Evolutionary conservation across 2,113 vertebrate species (phyloP), one percentile per base, ranked within the genome.

Genomic region (Panthera uncia): DNA sequence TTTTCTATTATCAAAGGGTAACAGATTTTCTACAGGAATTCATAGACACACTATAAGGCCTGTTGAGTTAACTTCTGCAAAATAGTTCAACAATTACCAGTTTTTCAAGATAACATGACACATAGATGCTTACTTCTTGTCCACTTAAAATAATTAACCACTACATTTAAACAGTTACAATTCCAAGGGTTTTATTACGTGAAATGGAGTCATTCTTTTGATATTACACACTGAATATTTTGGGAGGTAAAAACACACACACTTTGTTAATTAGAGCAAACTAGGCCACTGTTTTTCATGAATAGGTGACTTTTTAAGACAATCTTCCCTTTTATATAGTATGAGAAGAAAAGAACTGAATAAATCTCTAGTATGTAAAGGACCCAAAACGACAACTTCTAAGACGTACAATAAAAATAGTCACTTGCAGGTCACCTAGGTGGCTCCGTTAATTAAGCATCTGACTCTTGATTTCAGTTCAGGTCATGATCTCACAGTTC

Each of bases 61-160:
- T 50, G 1, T 33, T 29, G 15, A 79, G 31, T 45, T 48, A 48
- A 45, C 16, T 61, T 95, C n/a, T 48, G 19, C 21, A 69, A 96
- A 81, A 65, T 4, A n/a, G 13, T 78, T 38, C 36, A n/a, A n/a
- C 36, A 82, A 21, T 78, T 12, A 31, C 74, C 74, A 78, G 65
- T 80, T 81, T 89, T 38, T 50, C 61, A 82, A 88, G 76, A 79
- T 7, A 93, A 88, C 78, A 57, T 36, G 48, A 45, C 2, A 69
- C n/a, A 29, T 12, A 61, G 27, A 45, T 61, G 18, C 74, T 81
- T 71, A 83, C 33, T 23, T 80, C 18, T 29, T 81, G 13, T 33
- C 27, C 23, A 66, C 38, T 63, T 74, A 82, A 80, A 87, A 91
- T 79, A 97, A 95, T 71, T 93, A 93, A 50, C 16, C n/a, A 41